These are phyloP conservation scores for Tribolium madens DNA, from an alignment of 1,140 invertebrate genomes.

Conservation along the genomic window DNA sequence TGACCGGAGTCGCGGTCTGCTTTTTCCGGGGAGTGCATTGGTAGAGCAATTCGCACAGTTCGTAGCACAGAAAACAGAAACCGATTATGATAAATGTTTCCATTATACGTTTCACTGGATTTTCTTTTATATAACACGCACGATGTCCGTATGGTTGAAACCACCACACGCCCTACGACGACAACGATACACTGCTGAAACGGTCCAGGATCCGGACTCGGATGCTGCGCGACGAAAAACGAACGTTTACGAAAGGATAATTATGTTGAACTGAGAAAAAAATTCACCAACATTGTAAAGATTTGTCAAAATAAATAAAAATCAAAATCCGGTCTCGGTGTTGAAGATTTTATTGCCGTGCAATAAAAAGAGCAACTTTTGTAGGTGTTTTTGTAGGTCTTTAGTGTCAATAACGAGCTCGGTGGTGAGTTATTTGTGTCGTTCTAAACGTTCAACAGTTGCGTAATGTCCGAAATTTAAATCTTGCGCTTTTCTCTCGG, in stretches of 20 bases:
- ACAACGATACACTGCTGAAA: constrained; percentile 43
- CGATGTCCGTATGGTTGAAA: not conserved
- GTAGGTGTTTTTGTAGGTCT: not conserved
- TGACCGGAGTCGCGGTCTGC: constrained; percentile 18
- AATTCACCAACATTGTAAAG: not conserved
- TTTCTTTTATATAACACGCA: no score
- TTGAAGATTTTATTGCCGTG: not conserved
- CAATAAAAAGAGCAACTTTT: not conserved
- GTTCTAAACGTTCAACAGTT: not conserved
- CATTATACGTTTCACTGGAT: constrained; percentile 60
- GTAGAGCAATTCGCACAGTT: constrained; percentile 67
- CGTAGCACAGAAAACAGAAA: constrained; percentile 70
- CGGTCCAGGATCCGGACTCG: constrained; percentile 47
- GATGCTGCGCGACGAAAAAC: constrained; percentile 50
- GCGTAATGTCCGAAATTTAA: not conserved
- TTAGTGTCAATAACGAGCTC: not conserved
- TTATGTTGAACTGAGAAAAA: constrained; percentile 20
- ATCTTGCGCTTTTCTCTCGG: not conserved
- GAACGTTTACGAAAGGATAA: constrained; percentile 47
- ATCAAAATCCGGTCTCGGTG: not conserved
- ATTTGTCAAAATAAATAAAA: not conserved
- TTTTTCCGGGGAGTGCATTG: constrained; percentile 56
- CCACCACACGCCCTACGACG: constrained; percentile 15
- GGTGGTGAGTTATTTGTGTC: not conserved
- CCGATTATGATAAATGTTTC: constrained; percentile 71